Evolutionary conservation across 2,888 invertebrate genomes (phyloP), one percentile per base, ranked within the genome.

Genomic region (Romanomermis culicivorax): DNA sequence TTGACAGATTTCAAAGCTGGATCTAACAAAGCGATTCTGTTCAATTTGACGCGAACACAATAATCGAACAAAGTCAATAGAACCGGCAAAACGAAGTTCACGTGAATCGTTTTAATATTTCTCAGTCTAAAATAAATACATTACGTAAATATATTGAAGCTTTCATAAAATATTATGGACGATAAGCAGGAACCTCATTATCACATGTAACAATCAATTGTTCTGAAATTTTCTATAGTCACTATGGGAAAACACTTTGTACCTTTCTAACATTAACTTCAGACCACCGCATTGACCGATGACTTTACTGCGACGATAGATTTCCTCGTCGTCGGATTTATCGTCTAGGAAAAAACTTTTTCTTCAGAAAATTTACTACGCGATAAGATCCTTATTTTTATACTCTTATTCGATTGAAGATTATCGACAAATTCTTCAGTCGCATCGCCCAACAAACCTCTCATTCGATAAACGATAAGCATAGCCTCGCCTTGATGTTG

Each of bases 341-440:
- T 77, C 85, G 67, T 81, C 84, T 65, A 63, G 52, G n/a, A n/a
- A n/a, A n/a, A n/a, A n/a, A n/a, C n/a, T n/a, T n/a, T n/a, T n/a
- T n/a, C n/a, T n/a, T n/a, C n/a, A n/a, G n/a, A n/a, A 59, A 59
- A n/a, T 20, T 48, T 20, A 48, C 7, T 23, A 48, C 25, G 23
- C 48, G 11, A 7, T 7, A n/a, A 23, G 7, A 48, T 36, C n/a
- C 30, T 51, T 11, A 43, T 30, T 17, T 20, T 51, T 17, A 43
- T 57, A 68, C 68, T 66, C 71, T 72, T 79, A 71, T 80, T 87
- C 65, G 81, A 80, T 60, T 82, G 85, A 36, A 95, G 75, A 1
- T 85, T 85, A 74, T 95, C 91, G 14, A 95, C 85, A 70, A 97
- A 95, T 72, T 95, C 95, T 69, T 97, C 97, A 0, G 95, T 95